Evolutionary conservation across 1,140 invertebrate species (phyloP), one percentile per base, ranked within the genome.

Genomic region (Manduca sexta): DNA sequence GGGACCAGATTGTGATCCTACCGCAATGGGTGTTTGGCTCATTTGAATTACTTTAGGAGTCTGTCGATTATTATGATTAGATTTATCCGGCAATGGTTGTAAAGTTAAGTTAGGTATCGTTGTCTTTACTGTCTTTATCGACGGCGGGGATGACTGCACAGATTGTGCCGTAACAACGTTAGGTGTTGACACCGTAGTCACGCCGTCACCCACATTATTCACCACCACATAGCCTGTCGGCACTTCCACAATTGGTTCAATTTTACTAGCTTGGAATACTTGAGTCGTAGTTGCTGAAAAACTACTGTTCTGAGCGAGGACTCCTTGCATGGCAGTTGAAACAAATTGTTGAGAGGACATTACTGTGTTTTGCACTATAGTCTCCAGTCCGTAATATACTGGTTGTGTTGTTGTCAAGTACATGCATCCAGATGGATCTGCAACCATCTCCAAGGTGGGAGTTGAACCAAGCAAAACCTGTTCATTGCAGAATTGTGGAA

Each of bases 271-370:
- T 86, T 94, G 93, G 69, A 93, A 93, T 29, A 93, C 91, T 84
- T 94, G 93, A 0, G 93, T 94, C 3, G 93, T 93, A 0, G 92
- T 94, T 34, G 93, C 92, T 18, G 90, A 92, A 73, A 93, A 94
- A 72, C 92, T 94, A 60, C 92, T 93, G 62, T 92, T 92, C 59
- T 92, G 90, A 18, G 92, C 91, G 6, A 94, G 78, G 8, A 94
- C 91, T 37, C 93, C 92, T 41, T 92, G 92, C 77, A 93, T 90
- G 3, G 92, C 89, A 2, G 92, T 92, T 7, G 93, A 90, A 17
- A 94, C 89, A 70, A 94, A 93, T 60, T 94, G 93, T 69, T 93
- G 93, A 16, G 92, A 93, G 14, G 92, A 93, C 93, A 94, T 94
- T 0, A 94, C 92, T 10, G 93, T 94, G 64, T 94, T 94, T 73